phyloP scores from a whole-genome alignment of 64 coral and sea anemone genomes.

The Anthopleura sola region DNA sequence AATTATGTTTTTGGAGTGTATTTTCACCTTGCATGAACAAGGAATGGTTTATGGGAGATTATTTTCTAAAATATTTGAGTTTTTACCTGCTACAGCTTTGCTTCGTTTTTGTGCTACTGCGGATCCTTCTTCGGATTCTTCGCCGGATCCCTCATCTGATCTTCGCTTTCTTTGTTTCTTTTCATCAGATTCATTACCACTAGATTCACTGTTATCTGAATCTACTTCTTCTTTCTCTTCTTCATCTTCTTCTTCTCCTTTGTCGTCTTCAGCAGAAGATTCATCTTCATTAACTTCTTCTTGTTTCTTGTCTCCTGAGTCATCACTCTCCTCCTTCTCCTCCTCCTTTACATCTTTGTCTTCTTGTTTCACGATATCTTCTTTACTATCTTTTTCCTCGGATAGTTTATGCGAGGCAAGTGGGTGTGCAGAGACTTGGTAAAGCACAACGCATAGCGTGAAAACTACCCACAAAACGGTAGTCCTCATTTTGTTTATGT shows the following conservation, averaged over 20 bases:
- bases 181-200: not conserved
- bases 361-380: not conserved
- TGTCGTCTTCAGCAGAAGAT: not conserved
- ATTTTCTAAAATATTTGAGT: not conserved
- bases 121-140: not conserved
- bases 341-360: constrained; percentile 10
- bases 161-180: constrained; percentile 6
- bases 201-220: constrained; percentile 2
- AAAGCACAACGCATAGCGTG: constrained; percentile 38
- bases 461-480: constrained; percentile 62
- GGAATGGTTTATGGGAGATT: not conserved
- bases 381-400: not conserved
- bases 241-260: not conserved
- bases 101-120: not conserved
- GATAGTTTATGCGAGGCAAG: constrained; percentile 6
- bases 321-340: not conserved
- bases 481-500: constrained; percentile 52
- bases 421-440: constrained; percentile 50
- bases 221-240: constrained; percentile 11
- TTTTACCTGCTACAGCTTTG: constrained; percentile 10
- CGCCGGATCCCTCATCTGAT: constrained; percentile 9
- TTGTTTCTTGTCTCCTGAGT: not conserved
- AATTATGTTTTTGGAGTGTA: too few species aligned
- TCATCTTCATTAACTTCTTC: not conserved
- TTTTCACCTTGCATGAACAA: too few species aligned